These are phyloP conservation scores for Catharus fuscescens DNA, from an alignment of 2,113 vertebrate genomes.

Conservation along the genomic window DNA sequence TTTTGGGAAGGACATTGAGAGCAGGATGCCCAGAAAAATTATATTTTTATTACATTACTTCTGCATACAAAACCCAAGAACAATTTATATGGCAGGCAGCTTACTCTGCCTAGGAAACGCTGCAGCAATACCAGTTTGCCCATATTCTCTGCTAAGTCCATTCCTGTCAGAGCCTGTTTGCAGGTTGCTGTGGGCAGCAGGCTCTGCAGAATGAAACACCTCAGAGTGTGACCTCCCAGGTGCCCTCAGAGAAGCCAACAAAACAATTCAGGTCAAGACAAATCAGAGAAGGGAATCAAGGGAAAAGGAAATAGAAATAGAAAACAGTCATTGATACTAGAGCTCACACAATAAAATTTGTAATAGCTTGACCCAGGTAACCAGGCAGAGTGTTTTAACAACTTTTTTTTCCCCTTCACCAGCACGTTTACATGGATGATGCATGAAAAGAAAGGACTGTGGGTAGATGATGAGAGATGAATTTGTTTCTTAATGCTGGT, in stretches of 20 bases:
- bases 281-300: neutral
- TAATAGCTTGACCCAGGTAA: slow-evolving; percentile 5
- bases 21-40: neutral
- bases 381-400: neutral
- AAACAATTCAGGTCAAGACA: neutral
- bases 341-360: slow-evolving; percentile 6
- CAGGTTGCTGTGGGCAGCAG: neutral
- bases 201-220: slow-evolving; percentile 8
- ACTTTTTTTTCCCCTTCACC: neutral
- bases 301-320: neutral
- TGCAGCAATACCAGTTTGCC: neutral
- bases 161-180: neutral
- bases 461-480: neutral
- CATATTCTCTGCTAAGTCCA: neutral
- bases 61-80: neutral
- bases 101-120: neutral
- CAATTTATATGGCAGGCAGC: neutral
- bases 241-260: neutral
- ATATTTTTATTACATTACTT: neutral
- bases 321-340: slow-evolving; percentile 24
- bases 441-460: neutral
- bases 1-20: neutral
- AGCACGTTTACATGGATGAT: neutral
- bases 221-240: neutral
- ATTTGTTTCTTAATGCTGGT: neutral